These are phyloP conservation scores for Bruchidius siliquastri DNA, from an alignment of 2,888 invertebrate genomes.

Conservation along the genomic window DNA sequence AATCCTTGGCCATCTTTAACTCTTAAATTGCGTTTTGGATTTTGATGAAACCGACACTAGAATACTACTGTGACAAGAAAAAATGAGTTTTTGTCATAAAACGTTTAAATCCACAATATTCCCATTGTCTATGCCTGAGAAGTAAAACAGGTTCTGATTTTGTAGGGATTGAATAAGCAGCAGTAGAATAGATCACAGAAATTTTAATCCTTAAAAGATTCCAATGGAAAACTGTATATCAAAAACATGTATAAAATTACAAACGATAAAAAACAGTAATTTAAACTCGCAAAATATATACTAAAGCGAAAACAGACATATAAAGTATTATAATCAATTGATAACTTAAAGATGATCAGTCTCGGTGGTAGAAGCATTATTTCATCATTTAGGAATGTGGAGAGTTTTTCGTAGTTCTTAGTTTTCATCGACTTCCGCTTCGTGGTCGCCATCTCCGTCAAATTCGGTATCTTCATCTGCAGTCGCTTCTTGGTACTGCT, in stretches of 20 bases:
- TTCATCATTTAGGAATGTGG: neutral
- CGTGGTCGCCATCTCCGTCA: constrained; percentile 61
- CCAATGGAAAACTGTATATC: neutral
- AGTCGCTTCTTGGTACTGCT: constrained; percentile 88
- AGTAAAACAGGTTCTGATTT: too few species aligned
- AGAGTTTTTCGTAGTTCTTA: neutral
- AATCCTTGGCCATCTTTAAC: too few species aligned
- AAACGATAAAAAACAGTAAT: neutral
- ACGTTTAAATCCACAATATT: too few species aligned
- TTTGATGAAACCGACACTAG: too few species aligned
- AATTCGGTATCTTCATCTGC: constrained; percentile 78
- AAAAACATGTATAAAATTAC: neutral
- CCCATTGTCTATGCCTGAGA: too few species aligned
- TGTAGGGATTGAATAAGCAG: too few species aligned
- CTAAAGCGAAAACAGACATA: neutral
- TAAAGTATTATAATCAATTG: neutral
- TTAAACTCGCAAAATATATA: neutral
- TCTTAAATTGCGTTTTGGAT: too few species aligned
- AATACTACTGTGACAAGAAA: too few species aligned
- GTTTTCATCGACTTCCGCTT: constrained; percentile 61
- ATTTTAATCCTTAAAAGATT: neutral
- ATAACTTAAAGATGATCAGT: neutral
- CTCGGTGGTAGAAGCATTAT: neutral
- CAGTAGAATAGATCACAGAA: neutral
- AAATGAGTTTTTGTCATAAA: too few species aligned